Conservation (phyloP, 2,888 invertebrate genomes). For the Neoascia interrupta region DNA sequence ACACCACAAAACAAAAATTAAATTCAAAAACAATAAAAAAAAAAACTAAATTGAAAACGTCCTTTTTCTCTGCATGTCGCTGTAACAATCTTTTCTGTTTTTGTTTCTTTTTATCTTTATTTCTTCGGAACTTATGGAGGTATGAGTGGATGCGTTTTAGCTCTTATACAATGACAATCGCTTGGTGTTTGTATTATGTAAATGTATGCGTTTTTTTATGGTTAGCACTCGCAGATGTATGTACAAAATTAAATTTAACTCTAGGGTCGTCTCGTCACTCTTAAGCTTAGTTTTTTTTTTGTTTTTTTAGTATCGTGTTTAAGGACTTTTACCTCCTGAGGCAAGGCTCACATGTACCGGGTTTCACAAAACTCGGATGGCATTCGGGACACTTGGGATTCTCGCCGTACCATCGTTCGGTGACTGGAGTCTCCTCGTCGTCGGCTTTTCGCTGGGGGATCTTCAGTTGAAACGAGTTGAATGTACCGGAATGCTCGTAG, state of each 20-base stretch:
- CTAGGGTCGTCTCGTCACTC: constrained; percentile 3
- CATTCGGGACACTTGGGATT: constrained; percentile 84
- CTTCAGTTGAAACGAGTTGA: constrained; percentile 83
- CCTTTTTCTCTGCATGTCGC: constrained; percentile 12
- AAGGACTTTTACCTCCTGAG: constrained; percentile 79
- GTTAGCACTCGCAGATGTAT: constrained; percentile 51
- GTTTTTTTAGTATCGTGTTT: neutral
- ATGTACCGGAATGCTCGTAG: constrained; percentile 81
- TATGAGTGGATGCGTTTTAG: constrained; percentile 58
- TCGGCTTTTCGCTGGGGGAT: constrained; percentile 79
- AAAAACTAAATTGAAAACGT: constrained; percentile 11
- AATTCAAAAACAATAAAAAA: constrained; percentile 1
- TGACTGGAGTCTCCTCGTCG: constrained; percentile 65
- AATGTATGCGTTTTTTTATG: constrained; percentile 14
- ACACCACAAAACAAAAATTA: neutral
- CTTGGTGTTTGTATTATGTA: constrained; percentile 10
- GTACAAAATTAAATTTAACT: constrained; percentile 37
- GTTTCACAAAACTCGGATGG: constrained; percentile 83
- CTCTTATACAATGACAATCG: constrained; percentile 37
- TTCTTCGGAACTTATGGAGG: constrained; percentile 56
- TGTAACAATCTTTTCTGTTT: neutral
- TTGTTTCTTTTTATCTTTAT: neutral
- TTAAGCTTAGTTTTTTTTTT: constrained; percentile 5
- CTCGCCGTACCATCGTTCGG: constrained; percentile 81
- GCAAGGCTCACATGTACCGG: constrained; percentile 85